Base-by-base conservation (phyloP, 2,797 vertebrate species). In the Cyclura pinguis region DNA sequence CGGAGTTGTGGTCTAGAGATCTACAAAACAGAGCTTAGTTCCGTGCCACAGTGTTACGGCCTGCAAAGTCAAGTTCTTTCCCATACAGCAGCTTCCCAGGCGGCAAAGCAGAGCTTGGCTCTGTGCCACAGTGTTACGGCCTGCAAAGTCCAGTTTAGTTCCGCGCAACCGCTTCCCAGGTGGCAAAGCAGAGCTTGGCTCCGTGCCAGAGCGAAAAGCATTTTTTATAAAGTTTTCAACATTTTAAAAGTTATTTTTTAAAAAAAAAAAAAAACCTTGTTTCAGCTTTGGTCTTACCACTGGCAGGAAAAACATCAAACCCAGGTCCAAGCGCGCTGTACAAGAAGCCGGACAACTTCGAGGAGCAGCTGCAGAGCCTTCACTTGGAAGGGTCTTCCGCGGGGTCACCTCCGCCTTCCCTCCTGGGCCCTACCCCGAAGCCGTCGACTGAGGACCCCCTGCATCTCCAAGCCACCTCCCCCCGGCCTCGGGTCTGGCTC, bases 361-460 rank as follows among this genome's bases (percentile, higher is more conserved):
- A 97, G 90, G 98, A 97, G 86, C 95, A 94, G 88, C 89, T 94
- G 2, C 95, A 92, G 35, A 95, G 94, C 6, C 90, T 95, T 0
- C 87, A 84, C 0, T 55, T 87, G 82, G 97, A 97, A 91, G 96
- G 96, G 13, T 95, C 95, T 2, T 95, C 96, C n/a, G 95, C 95
- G 6, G 96, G 93, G 82, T 91, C 96, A 85, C 90, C 93, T 52
- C 96, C 97, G 47, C 94, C 95, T 20, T 42, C 80, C 9, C 42
- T 97, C n/a, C 95, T 96, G 14, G 94, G 96, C 89, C 97, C 96
- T 89, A 97, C 96, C 4, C 92, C 97, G 87, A 98, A 98, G 95
- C 96, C 97, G 88, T 98, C 97, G 93, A 98, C 97, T 0, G 98
- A 98, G 95, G 98, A 98, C 94, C 97, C 98, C 94, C 97, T 97